Evolutionary conservation across 2,797 vertebrate species (phyloP).

Genomic region (Tinamus major): DNA sequence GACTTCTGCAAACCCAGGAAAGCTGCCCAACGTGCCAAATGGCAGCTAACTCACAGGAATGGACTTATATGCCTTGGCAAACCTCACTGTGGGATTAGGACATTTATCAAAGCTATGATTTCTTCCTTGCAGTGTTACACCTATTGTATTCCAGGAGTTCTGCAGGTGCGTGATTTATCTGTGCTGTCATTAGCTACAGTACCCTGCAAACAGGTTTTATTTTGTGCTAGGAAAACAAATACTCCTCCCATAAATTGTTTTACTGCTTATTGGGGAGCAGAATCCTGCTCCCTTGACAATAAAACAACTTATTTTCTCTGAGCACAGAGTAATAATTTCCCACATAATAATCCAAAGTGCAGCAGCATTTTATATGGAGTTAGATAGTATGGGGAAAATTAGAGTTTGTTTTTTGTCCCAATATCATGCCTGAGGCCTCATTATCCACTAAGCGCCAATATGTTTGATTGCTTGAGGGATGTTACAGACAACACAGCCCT

Average conservation of each 20-base stretch:
- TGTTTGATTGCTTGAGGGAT: not conserved
- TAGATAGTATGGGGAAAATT: constrained; percentile 8
- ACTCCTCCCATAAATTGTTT: constrained; percentile 58
- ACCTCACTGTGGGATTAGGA: constrained; percentile 19
- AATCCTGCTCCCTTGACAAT: constrained; percentile 14
- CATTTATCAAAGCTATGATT: constrained; percentile 64
- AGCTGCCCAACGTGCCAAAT: not conserved
- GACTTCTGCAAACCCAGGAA: constrained; percentile 32
- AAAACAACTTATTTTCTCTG: constrained; percentile 25
- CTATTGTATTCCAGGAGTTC: constrained; percentile 45
- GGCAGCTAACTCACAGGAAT: not conserved
- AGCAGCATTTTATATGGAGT: constrained; percentile 1
- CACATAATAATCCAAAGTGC: constrained; percentile 4
- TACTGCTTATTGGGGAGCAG: constrained; percentile 35
- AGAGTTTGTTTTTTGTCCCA: not conserved
- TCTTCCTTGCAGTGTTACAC: constrained; percentile 2
- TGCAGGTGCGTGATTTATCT: constrained; percentile 65
- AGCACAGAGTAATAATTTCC: constrained; percentile 1
- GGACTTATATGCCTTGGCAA: constrained; percentile 15
- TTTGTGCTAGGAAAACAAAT: constrained; percentile 59
- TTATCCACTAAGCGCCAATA: not conserved
- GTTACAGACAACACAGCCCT: not conserved
- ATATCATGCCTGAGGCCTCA: not conserved
- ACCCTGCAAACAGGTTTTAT: constrained; percentile 54
- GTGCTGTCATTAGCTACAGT: constrained; percentile 58